Evolutionary conservation across 2,888 invertebrate genomes (phyloP).

Genomic region (Salticus scenicus): DNA sequence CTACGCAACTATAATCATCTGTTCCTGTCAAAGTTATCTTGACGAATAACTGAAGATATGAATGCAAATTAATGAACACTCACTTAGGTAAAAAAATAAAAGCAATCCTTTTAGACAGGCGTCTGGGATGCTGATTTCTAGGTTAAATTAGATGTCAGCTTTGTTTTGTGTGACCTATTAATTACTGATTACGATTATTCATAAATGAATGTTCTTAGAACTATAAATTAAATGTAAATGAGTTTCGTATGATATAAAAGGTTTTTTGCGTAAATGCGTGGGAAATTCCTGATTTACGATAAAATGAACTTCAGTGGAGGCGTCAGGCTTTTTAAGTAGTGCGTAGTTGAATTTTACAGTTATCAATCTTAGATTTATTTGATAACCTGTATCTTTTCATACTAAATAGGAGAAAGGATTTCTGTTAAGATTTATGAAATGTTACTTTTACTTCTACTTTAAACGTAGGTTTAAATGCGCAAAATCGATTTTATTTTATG

Average conservation of each 20-base stretch:
- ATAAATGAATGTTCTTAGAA: not conserved
- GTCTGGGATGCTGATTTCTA: constrained; percentile 24
- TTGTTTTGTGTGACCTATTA: constrained; percentile 24
- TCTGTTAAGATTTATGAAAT: too few species aligned
- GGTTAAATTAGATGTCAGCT: constrained; percentile 52
- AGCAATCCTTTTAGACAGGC: constrained; percentile 16
- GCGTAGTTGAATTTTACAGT: too few species aligned
- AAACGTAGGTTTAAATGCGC: too few species aligned
- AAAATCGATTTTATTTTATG: too few species aligned
- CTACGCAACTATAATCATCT: not conserved
- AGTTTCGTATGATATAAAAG: not conserved
- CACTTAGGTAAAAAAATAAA: not conserved
- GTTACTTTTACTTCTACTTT: too few species aligned
- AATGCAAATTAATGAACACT: constrained; percentile 25
- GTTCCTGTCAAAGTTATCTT: constrained; percentile 3
- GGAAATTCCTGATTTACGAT: not conserved
- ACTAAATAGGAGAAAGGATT: too few species aligned
- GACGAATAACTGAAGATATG: constrained; percentile 24
- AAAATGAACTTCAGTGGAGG: too few species aligned
- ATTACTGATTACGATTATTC: constrained; percentile 33
- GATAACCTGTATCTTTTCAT: too few species aligned
- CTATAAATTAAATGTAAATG: not conserved
- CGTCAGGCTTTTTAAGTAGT: too few species aligned
- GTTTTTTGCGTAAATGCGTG: not conserved
- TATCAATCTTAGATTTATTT: too few species aligned